Percentiles rank a stretch among this genome's conserved stretches.
These are phyloP conservation scores for Megaceryle maxima DNA, from an alignment of 2,113 vertebrate genomes.

Conservation along the genomic window DNA sequence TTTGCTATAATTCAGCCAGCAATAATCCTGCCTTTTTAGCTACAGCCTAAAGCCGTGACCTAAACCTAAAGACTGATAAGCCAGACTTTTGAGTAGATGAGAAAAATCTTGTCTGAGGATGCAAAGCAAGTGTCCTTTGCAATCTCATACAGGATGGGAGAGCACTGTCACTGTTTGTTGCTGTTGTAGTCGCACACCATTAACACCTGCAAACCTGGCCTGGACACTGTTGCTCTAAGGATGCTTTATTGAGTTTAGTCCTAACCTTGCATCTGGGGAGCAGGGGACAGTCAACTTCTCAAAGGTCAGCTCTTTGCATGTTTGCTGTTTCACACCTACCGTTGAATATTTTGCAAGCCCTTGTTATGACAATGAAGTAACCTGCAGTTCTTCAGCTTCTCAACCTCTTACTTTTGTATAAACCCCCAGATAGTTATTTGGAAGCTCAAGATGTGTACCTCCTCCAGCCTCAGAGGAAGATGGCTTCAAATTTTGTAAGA, in stretches of 20 bases:
- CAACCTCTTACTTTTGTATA: background rate
- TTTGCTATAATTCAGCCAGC: background rate
- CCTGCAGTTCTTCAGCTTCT: background rate
- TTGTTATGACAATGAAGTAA: background rate
- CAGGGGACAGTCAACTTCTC: background rate
- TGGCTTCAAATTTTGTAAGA: background rate
- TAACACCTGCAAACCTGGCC: background rate
- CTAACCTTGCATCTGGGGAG: background rate
- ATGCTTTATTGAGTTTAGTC: constrained; percentile 10
- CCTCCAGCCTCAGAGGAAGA: background rate
- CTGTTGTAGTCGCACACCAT: background rate
- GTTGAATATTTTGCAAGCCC: background rate
- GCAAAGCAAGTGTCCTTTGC: background rate
- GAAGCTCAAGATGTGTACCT: background rate
- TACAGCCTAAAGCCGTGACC: background rate
- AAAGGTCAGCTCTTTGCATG: background rate
- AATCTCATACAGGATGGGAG: background rate
- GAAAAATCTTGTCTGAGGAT: background rate
- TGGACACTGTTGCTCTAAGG: background rate
- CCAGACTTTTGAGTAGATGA: background rate
- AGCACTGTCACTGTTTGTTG: background rate
- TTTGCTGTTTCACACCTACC: background rate
- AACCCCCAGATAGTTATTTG: background rate
- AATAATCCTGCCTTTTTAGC: background rate
- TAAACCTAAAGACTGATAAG: background rate